phyloP scores from a whole-genome alignment of 2,113 vertebrate species.

The Heptranchias perlo region DNA sequence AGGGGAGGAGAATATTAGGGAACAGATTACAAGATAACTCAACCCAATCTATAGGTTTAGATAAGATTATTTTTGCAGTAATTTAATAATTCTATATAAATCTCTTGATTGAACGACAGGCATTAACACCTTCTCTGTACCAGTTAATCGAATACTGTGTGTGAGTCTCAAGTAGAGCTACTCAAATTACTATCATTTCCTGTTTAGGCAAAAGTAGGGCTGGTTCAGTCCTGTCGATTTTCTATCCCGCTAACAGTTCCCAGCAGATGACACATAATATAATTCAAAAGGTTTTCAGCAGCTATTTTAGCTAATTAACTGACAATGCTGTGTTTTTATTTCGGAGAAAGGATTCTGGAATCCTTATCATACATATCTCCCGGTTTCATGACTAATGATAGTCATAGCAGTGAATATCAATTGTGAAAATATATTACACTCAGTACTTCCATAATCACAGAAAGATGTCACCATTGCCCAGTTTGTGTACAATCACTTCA shows the following conservation, averaged over 20 bases:
- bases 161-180: background rate
- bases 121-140: background rate
- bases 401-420: background rate
- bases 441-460: background rate
- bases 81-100: background rate
- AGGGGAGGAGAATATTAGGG: background rate
- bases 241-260: background rate
- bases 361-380: background rate
- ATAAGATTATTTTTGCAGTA: background rate
- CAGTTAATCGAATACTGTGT: background rate
- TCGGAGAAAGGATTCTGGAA: background rate
- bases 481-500: background rate
- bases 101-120: background rate
- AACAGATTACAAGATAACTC: background rate
- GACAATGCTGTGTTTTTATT: background rate
- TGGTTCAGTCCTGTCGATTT: background rate
- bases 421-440: background rate
- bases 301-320: background rate
- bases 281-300: background rate
- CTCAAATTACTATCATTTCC: constrained; percentile 6
- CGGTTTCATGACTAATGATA: background rate
- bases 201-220: background rate
- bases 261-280: background rate
- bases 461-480: background rate
- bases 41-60: background rate